A percentile compares a stretch with the other conserved stretches of the same genome.
Conservation (phyloP, 2,888 invertebrate genomes). For the Melanotus villosus region DNA sequence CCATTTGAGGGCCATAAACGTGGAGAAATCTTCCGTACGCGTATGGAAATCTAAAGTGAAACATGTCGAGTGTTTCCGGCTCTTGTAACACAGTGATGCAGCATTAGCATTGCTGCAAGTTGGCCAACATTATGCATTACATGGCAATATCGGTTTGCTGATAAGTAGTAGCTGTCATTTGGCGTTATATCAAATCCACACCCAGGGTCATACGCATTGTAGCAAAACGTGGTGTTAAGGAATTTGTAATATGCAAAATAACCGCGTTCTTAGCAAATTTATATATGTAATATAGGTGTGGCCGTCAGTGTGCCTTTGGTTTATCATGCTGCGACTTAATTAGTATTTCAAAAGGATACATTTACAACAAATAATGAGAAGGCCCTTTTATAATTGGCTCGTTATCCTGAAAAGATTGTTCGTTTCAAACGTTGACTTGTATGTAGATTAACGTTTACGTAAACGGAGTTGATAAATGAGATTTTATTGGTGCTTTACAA, state of each 20-base stretch:
- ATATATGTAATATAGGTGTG: slow-evolving; percentile 28
- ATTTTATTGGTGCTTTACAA: slow-evolving; percentile 8
- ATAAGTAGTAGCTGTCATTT: slow-evolving; percentile 25
- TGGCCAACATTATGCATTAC: slow-evolving; percentile 2
- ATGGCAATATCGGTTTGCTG: slow-evolving; percentile 12
- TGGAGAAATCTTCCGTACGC: background rate
- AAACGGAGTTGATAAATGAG: slow-evolving; percentile 18
- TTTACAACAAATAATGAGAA: slow-evolving; percentile 24
- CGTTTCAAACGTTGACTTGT: slow-evolving; percentile 4
- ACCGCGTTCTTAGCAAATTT: slow-evolving; percentile 31
- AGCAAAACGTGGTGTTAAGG: slow-evolving; percentile 37
- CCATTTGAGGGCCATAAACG: background rate
- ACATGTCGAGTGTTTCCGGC: background rate
- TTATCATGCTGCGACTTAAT: slow-evolving; percentile 30
- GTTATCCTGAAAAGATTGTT: slow-evolving; percentile 17
- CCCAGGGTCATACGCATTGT: slow-evolving; percentile 34
- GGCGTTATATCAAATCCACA: slow-evolving; percentile 29
- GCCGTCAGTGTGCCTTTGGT: slow-evolving; percentile 22
- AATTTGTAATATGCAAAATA: slow-evolving; percentile 36
- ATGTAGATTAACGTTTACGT: slow-evolving; percentile 21
- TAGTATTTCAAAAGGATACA: slow-evolving; percentile 23
- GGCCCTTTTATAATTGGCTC: slow-evolving; percentile 2
- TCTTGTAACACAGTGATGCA: background rate
- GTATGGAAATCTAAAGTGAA: background rate
- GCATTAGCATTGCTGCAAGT: slow-evolving; percentile 3